Conservation (phyloP, 1,140 invertebrate species). For the Apis laboriosa region DNA sequence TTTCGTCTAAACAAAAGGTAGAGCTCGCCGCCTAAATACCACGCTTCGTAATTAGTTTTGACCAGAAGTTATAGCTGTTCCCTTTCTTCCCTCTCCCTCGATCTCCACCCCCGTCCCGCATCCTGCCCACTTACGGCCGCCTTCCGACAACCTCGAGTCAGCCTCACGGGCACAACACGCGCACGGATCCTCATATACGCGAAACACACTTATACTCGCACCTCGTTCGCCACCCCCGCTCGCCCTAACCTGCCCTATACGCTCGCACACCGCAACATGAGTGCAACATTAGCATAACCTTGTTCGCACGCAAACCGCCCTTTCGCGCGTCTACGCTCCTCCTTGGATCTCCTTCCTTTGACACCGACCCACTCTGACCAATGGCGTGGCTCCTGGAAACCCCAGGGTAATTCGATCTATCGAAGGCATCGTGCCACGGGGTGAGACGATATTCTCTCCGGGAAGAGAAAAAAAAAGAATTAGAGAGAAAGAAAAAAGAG, state of each 20-base stretch:
- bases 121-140: conserved; percentile 31
- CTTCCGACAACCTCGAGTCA: not conserved
- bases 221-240: not conserved
- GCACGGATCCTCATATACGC: not conserved
- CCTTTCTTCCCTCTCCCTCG: conserved; percentile 13
- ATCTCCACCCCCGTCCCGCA: not conserved
- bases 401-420: conserved; percentile 68
- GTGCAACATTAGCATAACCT: conserved; percentile 69
- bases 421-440: conserved; percentile 12
- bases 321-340: conserved; percentile 50
- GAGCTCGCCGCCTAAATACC: conserved; percentile 65
- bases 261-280: conserved; percentile 22
- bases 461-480: not conserved
- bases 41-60: conserved; percentile 72
- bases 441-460: conserved; percentile 49
- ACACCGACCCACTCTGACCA: conserved; percentile 53
- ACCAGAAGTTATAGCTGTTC: conserved; percentile 62
- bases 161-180: not conserved
- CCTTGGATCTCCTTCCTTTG: conserved; percentile 63
- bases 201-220: not conserved
- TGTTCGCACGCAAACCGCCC: conserved; percentile 66
- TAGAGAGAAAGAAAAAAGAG: not conserved
- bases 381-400: conserved; percentile 57
- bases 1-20: conserved; percentile 71
- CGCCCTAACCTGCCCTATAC: conserved; percentile 12